Conservation (phyloP, 2,888 invertebrate genomes). For the Vandiemenella viatica region DNA sequence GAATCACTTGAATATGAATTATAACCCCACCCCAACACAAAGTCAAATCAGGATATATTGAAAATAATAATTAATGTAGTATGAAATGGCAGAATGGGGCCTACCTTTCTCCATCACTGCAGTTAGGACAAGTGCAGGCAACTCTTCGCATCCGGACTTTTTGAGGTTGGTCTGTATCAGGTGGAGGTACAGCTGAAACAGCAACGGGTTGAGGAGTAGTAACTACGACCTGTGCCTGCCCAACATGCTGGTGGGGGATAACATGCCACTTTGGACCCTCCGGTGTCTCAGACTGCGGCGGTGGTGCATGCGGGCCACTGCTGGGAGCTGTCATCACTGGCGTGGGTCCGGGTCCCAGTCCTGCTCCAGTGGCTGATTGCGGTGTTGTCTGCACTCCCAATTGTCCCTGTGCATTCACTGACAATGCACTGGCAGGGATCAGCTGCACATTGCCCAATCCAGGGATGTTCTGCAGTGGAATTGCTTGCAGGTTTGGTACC, state of each 20-base stretch:
- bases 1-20: no score
- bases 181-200: not conserved
- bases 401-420: slow-evolving; percentile 19
- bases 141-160: slow-evolving; percentile 62
- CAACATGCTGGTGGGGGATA: slow-evolving; percentile 24
- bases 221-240: slow-evolving; percentile 14
- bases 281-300: slow-evolving; percentile 55
- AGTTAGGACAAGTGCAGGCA: slow-evolving; percentile 96
- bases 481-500: slow-evolving; percentile 39
- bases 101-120: slow-evolving; percentile 71
- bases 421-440: slow-evolving; percentile 48
- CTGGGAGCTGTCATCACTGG: slow-evolving; percentile 19
- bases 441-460: slow-evolving; percentile 72
- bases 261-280: slow-evolving; percentile 79
- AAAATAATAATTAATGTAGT: no score
- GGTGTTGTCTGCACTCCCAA: slow-evolving; percentile 8
- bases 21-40: no score
- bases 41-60: no score
- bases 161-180: slow-evolving; percentile 8
- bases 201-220: slow-evolving; percentile 10
- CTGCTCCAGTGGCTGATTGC: slow-evolving; percentile 1
- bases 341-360: slow-evolving; percentile 23
- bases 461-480: slow-evolving; percentile 57
- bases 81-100: slow-evolving; percentile 19
- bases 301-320: slow-evolving; percentile 7